Conservation (phyloP, 2,888 invertebrate species). For the Rhingia campestris region DNA sequence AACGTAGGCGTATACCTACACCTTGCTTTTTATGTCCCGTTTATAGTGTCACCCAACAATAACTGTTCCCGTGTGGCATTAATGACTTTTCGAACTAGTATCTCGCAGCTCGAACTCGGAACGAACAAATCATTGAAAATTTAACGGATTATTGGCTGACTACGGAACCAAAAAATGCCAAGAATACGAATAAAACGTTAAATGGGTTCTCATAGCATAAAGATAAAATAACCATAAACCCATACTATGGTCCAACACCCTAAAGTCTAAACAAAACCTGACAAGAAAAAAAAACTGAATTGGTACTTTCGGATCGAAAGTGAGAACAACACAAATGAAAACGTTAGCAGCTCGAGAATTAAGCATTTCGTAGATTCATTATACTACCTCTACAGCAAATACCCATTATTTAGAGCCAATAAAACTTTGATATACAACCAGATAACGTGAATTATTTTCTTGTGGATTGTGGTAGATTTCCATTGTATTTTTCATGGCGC, state of each 20-base stretch:
- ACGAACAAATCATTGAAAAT: slow-evolving; percentile 62
- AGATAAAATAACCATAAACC: slow-evolving; percentile 66
- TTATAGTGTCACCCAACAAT: slow-evolving; percentile 54
- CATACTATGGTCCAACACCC: slow-evolving; percentile 52
- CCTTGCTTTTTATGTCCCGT: slow-evolving; percentile 34
- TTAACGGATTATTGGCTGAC: slow-evolving; percentile 66
- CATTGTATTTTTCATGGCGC: slow-evolving; percentile 49
- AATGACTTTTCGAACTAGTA: slow-evolving; percentile 45
- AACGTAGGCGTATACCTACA: slow-evolving; percentile 42
- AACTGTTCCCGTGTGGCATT: slow-evolving; percentile 63
- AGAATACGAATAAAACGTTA: slow-evolving; percentile 63
- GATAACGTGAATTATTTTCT: slow-evolving; percentile 66
- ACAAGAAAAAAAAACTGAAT: background rate
- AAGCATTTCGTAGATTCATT: slow-evolving; percentile 67
- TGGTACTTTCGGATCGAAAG: slow-evolving; percentile 48
- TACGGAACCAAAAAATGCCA: slow-evolving; percentile 42
- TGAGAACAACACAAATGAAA: slow-evolving; percentile 61
- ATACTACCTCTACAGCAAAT: slow-evolving; percentile 72
- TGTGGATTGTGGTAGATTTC: slow-evolving; percentile 50
- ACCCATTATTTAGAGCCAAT: slow-evolving; percentile 69
- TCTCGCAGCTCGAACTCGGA: slow-evolving; percentile 36
- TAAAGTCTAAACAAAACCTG: background rate
- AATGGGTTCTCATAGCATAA: slow-evolving; percentile 62
- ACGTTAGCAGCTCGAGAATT: slow-evolving; percentile 50
- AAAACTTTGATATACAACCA: slow-evolving; percentile 71